These are phyloP conservation scores for Zaprionus taronus DNA, from an alignment of 1,140 invertebrate species.

Conservation along the genomic window DNA sequence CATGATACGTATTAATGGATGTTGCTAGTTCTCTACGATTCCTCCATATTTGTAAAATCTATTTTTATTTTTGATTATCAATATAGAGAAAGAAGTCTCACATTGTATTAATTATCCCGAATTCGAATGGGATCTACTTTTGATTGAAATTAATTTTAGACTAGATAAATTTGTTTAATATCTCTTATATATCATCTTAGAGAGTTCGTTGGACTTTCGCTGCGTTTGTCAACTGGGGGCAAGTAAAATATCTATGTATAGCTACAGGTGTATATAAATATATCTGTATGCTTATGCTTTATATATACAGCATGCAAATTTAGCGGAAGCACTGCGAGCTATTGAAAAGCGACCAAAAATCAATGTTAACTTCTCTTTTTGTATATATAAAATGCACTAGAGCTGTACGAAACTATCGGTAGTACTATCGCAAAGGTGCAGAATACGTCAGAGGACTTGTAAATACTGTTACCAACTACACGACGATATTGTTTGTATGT, in stretches of 20 bases:
- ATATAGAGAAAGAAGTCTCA: not conserved
- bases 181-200: not conserved
- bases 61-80: not conserved
- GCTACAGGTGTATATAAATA: conserved; percentile 11
- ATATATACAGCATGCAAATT: conserved; percentile 44
- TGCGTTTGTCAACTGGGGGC: conserved; percentile 47
- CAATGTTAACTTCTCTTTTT: conserved; percentile 33
- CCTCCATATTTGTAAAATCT: not conserved
- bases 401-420: not conserved
- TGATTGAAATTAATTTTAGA: conserved; percentile 4
- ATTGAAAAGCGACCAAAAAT: conserved; percentile 31
- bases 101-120: not conserved
- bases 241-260: conserved; percentile 18
- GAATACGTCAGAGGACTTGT: not conserved
- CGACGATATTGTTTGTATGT: not conserved
- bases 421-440: not conserved
- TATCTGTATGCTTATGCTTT: conserved; percentile 18
- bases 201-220: conserved; percentile 41
- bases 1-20: conserved; percentile 3
- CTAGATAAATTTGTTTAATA: conserved; percentile 1
- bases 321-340: conserved; percentile 36
- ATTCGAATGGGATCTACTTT: not conserved
- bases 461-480: not conserved
- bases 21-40: not conserved
- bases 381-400: conserved; percentile 5